Evolutionary conservation across 2,113 vertebrate genomes (phyloP).

Genomic region (Ellobius talpinus): DNA sequence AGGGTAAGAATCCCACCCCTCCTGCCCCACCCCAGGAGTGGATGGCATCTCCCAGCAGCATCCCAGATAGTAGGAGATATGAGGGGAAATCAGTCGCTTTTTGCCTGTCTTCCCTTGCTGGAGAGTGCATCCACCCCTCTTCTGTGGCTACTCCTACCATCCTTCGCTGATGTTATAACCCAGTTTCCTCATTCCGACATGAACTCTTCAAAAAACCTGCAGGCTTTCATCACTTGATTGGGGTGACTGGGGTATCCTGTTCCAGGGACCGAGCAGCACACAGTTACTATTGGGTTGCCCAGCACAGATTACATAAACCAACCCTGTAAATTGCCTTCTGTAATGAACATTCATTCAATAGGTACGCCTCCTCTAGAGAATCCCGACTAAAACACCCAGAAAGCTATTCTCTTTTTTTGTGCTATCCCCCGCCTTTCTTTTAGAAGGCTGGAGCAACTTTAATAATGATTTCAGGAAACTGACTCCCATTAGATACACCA

Average conservation of each 20-base stretch:
- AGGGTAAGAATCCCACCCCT: too few relatives aligned
- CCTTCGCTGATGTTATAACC: too few relatives aligned
- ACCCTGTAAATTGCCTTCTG: neutral
- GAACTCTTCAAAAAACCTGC: neutral
- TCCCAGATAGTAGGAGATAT: neutral
- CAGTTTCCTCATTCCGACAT: neutral
- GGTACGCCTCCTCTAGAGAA: neutral
- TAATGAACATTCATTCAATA: neutral
- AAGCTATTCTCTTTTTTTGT: neutral
- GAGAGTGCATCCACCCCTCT: too few relatives aligned
- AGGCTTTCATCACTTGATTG: too few relatives aligned
- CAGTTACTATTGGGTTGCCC: too few relatives aligned
- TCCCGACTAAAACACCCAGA: neutral
- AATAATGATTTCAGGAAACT: conserved; percentile 50
- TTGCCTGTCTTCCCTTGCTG: neutral
- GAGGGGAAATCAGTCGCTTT: too few relatives aligned
- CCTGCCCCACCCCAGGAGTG: too few relatives aligned
- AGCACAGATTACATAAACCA: neutral
- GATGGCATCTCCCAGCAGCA: neutral
- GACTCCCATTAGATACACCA: conserved; percentile 48
- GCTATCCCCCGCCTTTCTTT: neutral
- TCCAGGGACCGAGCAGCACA: neutral
- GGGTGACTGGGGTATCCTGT: neutral
- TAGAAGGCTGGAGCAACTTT: neutral
- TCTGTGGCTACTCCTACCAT: neutral